Evolutionary conservation across 2,888 invertebrate genomes (phyloP).

Genomic region (Drosophila pullipes): DNA sequence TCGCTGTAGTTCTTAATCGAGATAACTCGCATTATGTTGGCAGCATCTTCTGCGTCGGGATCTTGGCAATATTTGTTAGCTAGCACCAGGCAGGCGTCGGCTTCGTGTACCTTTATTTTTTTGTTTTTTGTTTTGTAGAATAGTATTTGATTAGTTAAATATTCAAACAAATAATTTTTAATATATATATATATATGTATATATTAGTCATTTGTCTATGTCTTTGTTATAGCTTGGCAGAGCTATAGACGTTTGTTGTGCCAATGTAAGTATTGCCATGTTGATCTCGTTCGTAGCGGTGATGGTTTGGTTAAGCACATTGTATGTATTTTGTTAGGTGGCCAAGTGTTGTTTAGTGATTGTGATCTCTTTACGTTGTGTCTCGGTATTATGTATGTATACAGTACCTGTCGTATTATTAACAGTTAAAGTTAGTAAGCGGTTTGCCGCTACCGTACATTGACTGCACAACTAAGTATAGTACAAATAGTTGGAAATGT

Average conservation of each 20-base stretch:
- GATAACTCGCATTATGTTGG: slow-evolving; percentile 99
- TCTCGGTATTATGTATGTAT: slow-evolving; percentile 38
- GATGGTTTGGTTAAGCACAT: slow-evolving; percentile 40
- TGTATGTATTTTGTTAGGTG: slow-evolving; percentile 42
- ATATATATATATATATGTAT: slow-evolving; percentile 7
- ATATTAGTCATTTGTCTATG: slow-evolving; percentile 56
- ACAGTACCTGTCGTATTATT: slow-evolving; percentile 51
- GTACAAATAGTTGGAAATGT: slow-evolving; percentile 70
- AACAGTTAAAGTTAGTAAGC: slow-evolving; percentile 67
- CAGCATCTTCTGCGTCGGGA: slow-evolving; percentile 99
- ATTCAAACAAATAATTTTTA: background rate
- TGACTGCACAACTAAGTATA: slow-evolving; percentile 74
- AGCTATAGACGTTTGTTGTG: slow-evolving; percentile 48
- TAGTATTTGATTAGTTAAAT: slow-evolving; percentile 7
- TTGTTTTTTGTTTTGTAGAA: slow-evolving; percentile 48
- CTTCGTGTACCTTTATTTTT: slow-evolving; percentile 96
- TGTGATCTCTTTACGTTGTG: slow-evolving; percentile 36
- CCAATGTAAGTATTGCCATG: slow-evolving; percentile 65
- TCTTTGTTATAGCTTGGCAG: slow-evolving; percentile 34
- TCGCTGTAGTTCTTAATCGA: slow-evolving; percentile 99
- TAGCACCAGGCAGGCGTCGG: slow-evolving; percentile 99
- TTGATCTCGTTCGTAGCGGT: slow-evolving; percentile 57
- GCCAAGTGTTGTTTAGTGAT: slow-evolving; percentile 47
- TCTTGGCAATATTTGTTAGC: slow-evolving; percentile 99
- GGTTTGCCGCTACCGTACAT: slow-evolving; percentile 74